Evolutionary conservation across 2,888 invertebrate species (phyloP).

Genomic region (Euplexia lucipara): DNA sequence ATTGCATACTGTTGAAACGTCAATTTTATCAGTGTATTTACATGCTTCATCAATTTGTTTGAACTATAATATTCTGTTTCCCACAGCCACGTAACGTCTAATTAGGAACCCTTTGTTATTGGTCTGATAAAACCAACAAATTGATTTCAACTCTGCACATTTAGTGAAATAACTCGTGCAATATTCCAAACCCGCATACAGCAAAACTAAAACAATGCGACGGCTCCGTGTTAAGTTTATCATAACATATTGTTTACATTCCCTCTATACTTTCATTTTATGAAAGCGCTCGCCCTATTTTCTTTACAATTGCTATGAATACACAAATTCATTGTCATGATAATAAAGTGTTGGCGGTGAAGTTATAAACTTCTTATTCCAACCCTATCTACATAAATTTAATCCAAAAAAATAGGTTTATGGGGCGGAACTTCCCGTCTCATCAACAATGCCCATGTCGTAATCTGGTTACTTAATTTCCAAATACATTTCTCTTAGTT

Average conservation of each 20-base stretch:
- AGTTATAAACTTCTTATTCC: conserved; percentile 71
- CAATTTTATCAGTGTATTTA: background rate
- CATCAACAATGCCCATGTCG: conserved; percentile 83
- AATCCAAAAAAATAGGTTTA: conserved; percentile 83
- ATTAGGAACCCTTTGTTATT: conserved; percentile 8
- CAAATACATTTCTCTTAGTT: conserved; percentile 84
- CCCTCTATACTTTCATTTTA: conserved; percentile 25
- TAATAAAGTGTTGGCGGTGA: conserved; percentile 59
- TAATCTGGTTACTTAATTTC: conserved; percentile 86
- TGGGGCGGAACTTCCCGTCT: conserved; percentile 78
- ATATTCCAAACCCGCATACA: conserved; percentile 8
- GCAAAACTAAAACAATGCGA: conserved; percentile 31
- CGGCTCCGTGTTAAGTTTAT: conserved; percentile 9
- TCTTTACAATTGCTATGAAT: conserved; percentile 54
- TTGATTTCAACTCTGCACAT: conserved; percentile 6
- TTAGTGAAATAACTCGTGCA: background rate
- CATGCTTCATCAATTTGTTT: conserved; percentile 1
- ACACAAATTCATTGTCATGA: conserved; percentile 55
- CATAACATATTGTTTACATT: conserved; percentile 44
- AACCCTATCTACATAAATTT: conserved; percentile 84
- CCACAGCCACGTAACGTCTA: background rate
- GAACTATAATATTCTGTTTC: background rate
- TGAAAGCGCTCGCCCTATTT: conserved; percentile 35
- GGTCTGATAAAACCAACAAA: conserved; percentile 20
- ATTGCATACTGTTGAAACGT: conserved; percentile 1